Percentiles rank a stretch among this genome's conserved stretches.
Conservation (phyloP, 2,797 vertebrate species). For the Phataginus tetradactyla region DNA sequence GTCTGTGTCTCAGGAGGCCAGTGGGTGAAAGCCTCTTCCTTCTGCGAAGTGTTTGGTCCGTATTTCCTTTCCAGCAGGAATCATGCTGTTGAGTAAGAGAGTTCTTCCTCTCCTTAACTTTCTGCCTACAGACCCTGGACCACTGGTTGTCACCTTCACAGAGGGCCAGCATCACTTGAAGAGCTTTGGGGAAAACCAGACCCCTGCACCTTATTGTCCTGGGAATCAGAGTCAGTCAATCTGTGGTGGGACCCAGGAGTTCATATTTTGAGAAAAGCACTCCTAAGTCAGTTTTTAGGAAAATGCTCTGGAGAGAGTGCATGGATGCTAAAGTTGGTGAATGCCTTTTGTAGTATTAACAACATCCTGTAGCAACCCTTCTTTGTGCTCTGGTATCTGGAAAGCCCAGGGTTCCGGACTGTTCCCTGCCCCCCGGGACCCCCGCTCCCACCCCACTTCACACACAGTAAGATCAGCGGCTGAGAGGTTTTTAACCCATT, state of each 20-base stretch:
- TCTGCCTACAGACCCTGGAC: neutral
- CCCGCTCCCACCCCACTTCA: neutral
- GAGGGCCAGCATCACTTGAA: neutral
- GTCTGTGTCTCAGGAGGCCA: neutral
- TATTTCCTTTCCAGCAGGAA: neutral
- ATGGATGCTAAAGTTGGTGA: neutral
- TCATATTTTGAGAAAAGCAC: neutral
- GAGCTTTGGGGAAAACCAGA: neutral
- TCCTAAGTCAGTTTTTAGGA: neutral
- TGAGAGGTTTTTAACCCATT: neutral
- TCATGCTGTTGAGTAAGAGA: neutral
- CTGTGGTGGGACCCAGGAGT: neutral
- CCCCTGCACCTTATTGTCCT: neutral
- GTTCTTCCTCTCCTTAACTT: neutral
- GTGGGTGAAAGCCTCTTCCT: neutral
- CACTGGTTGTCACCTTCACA: neutral
- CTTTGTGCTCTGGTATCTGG: neutral
- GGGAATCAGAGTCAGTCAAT: neutral
- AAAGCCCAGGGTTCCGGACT: neutral
- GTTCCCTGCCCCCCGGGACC: accelerated
- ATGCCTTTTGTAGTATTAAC: neutral
- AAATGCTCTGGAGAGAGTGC: neutral
- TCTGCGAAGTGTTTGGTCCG: neutral
- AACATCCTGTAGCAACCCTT: no score
- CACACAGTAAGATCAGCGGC: neutral